Conservation (phyloP, 2,113 vertebrate genomes). For the Litocranius walleri region DNA sequence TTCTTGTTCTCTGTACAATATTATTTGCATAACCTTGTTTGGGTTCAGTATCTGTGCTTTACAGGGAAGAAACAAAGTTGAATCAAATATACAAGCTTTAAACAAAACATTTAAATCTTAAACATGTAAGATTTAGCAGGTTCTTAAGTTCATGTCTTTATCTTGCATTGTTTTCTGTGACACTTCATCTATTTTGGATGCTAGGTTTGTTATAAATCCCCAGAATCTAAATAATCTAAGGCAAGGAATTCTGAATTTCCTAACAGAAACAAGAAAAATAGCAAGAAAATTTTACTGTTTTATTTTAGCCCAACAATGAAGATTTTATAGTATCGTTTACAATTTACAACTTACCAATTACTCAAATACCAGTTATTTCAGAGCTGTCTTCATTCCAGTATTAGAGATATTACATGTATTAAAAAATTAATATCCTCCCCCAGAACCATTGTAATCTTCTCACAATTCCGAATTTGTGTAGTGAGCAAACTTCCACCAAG, state of each 20-base stretch:
- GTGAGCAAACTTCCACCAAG: neutral
- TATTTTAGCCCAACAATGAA: neutral
- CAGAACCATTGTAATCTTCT: neutral
- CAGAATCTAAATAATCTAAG: neutral
- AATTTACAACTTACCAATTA: neutral
- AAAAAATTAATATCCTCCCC: neutral
- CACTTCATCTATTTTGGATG: neutral
- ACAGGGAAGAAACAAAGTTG: neutral
- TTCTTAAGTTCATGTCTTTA: neutral
- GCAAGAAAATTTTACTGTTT: neutral
- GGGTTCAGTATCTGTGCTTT: neutral
- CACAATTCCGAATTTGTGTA: neutral
- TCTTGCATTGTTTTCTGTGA: neutral
- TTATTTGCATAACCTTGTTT: slow-evolving; percentile 54
- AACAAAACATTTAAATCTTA: neutral
- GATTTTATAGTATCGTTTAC: neutral
- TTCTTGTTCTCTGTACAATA: slow-evolving; percentile 65
- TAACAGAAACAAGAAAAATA: neutral
- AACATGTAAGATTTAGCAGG: neutral
- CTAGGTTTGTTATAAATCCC: neutral
- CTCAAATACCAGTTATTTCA: neutral
- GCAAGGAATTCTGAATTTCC: neutral
- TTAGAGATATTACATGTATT: neutral
- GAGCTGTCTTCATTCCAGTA: neutral
- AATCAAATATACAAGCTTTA: neutral